Percentiles rank a stretch among this genome's conserved stretches.
These are phyloP conservation scores for Pithys albifrons DNA, from an alignment of 2,113 vertebrate species.

Conservation along the genomic window DNA sequence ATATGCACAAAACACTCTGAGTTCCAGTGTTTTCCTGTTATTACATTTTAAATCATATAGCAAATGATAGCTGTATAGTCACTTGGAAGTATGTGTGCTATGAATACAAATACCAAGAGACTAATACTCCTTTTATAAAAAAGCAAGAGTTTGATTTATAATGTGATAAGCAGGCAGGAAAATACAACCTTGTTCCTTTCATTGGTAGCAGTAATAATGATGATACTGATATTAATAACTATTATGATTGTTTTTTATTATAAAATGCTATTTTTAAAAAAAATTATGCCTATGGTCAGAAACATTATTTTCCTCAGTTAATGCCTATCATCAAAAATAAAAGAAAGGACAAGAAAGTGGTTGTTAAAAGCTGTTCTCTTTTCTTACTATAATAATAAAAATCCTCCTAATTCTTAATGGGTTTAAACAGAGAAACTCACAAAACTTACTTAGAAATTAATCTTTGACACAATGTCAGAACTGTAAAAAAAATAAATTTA, in stretches of 20 bases:
- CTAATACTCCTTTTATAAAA: not conserved
- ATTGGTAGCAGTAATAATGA: not conserved
- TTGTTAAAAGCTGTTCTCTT: not conserved
- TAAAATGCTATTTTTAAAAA: not conserved
- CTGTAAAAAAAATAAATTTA: not conserved
- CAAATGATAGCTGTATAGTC: slow-evolving; percentile 12
- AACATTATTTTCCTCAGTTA: not conserved
- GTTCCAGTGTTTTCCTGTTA: slow-evolving; percentile 31
- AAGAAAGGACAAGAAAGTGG: not conserved
- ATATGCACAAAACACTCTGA: not conserved
- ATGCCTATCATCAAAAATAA: not conserved
- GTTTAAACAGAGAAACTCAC: not conserved
- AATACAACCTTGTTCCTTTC: not conserved
- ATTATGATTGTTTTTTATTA: not conserved
- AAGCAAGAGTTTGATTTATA: not conserved
- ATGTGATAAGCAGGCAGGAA: not conserved
- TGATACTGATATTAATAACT: not conserved
- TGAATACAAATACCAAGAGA: slow-evolving; percentile 9
- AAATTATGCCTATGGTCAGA: not conserved
- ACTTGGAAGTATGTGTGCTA: not conserved
- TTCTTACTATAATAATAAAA: not conserved
- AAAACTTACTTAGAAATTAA: not conserved
- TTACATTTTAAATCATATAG: slow-evolving; percentile 59
- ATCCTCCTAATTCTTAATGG: not conserved
- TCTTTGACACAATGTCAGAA: not conserved